A percentile compares a stretch with the other conserved stretches of the same genome.
Conservation (phyloP, 2,113 vertebrate genomes). For the Thamnaconus septentrionalis region DNA sequence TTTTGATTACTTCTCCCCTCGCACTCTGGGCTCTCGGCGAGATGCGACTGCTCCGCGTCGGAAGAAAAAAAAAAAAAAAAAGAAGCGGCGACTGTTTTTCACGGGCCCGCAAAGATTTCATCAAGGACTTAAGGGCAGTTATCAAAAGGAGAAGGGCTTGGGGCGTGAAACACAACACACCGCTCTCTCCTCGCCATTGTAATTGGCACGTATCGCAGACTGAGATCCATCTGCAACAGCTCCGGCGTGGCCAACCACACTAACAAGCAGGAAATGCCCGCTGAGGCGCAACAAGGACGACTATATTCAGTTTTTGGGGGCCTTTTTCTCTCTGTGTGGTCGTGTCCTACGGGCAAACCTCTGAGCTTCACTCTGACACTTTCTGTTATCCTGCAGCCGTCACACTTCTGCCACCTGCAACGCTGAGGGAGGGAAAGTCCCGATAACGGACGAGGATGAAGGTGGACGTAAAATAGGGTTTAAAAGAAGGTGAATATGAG, state of each 20-base stretch:
- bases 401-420: no score
- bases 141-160: constrained; percentile 23
- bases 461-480: background rate
- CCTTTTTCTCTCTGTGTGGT: constrained; percentile 1
- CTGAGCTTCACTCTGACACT: no score
- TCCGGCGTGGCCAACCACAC: constrained; percentile 1
- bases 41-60: constrained; percentile 40
- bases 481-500: background rate
- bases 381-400: no score
- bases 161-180: constrained; percentile 20
- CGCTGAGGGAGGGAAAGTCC: background rate
- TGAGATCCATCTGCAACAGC: constrained; percentile 1
- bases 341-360: background rate
- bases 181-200: constrained; percentile 9
- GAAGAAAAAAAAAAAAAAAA: constrained; percentile 16
- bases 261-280: constrained; percentile 38
- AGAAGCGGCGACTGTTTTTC: constrained; percentile 14
- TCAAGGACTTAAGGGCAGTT: constrained; percentile 29
- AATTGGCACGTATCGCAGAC: constrained; percentile 24
- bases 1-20: constrained; percentile 41
- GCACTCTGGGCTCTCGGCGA: constrained; percentile 13
- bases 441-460: constrained; percentile 7
- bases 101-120: constrained; percentile 32
- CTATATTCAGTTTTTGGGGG: constrained; percentile 33
- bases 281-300: constrained; percentile 15